A percentile compares a stretch with the other conserved stretches of the same genome.
Evolutionary conservation across 2,797 vertebrate genomes (phyloP).

Genomic region (Dendrocincla fuliginosa): DNA sequence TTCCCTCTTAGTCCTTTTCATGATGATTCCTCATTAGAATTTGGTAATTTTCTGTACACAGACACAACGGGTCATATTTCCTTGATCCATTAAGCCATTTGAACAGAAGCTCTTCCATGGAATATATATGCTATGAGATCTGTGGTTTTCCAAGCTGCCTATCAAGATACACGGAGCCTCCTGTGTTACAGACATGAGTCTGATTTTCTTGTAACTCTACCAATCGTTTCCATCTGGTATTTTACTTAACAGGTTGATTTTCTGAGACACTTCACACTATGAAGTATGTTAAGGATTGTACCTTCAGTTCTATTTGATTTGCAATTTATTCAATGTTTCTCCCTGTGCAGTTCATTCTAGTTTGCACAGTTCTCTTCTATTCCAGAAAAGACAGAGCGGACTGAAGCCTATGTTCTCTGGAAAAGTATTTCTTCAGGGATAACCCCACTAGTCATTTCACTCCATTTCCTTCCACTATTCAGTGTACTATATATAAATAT

Average conservation of each 20-base stretch:
- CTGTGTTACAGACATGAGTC: slow-evolving; percentile 12
- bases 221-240: slow-evolving; percentile 62
- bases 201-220: slow-evolving; percentile 51
- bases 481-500: no score
- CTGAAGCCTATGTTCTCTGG: not conserved
- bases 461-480: not conserved
- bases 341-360: not conserved
- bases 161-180: slow-evolving; percentile 11
- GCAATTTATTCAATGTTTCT: slow-evolving; percentile 65
- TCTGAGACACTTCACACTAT: slow-evolving; percentile 53
- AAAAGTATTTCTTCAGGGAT: not conserved
- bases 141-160: slow-evolving; percentile 37
- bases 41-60: not conserved
- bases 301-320: slow-evolving; percentile 61
- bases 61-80: not conserved
- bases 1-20: not conserved
- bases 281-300: slow-evolving; percentile 52
- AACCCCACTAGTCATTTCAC: not conserved
- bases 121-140: not conserved
- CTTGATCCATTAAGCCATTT: slow-evolving; percentile 10
- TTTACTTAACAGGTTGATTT: slow-evolving; percentile 65
- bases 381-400: not conserved
- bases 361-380: not conserved
- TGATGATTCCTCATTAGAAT: not conserved
- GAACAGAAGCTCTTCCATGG: not conserved